phyloP scores from a whole-genome alignment of 2,888 invertebrate genomes.

The Heliconius ismenius region DNA sequence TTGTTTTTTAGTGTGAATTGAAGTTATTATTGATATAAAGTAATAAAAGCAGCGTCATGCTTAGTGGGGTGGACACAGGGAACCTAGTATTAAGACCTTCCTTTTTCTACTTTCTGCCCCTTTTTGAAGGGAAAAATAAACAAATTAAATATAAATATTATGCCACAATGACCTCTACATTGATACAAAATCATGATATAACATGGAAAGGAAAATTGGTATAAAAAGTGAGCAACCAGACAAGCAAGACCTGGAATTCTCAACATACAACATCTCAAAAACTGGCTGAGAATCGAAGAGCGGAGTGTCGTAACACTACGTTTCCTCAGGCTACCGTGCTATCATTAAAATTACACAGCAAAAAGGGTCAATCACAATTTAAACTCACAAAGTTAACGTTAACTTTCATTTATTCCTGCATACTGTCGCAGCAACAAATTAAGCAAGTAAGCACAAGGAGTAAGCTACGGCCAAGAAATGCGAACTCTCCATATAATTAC shows the following conservation, averaged over 20 bases:
- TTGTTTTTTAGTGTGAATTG: too few species aligned
- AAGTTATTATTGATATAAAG: too few species aligned
- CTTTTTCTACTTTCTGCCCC: too few species aligned
- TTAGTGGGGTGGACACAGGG: too few species aligned
- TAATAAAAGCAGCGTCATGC: too few species aligned
- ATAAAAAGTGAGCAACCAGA: too few species aligned
- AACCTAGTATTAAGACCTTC: too few species aligned
- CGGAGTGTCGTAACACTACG: background rate
- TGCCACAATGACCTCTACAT: too few species aligned
- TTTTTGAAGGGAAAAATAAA: too few species aligned
- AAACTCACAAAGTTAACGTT: background rate
- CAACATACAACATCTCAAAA: background rate
- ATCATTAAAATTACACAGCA: background rate
- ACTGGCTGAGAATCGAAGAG: background rate
- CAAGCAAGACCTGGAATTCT: background rate
- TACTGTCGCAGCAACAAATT: slow-evolving; percentile 24
- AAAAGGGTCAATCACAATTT: background rate
- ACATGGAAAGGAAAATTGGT: too few species aligned
- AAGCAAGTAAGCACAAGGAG: slow-evolving; percentile 19
- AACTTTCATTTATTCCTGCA: slow-evolving; percentile 11
- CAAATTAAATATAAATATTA: too few species aligned
- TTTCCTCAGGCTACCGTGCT: background rate
- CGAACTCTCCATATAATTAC: slow-evolving; percentile 34
- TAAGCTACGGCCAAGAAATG: slow-evolving; percentile 30
- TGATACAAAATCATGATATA: too few species aligned